These are phyloP conservation scores for Natrix natrix DNA, from an alignment of 2,797 vertebrate species.

Conservation along the genomic window DNA sequence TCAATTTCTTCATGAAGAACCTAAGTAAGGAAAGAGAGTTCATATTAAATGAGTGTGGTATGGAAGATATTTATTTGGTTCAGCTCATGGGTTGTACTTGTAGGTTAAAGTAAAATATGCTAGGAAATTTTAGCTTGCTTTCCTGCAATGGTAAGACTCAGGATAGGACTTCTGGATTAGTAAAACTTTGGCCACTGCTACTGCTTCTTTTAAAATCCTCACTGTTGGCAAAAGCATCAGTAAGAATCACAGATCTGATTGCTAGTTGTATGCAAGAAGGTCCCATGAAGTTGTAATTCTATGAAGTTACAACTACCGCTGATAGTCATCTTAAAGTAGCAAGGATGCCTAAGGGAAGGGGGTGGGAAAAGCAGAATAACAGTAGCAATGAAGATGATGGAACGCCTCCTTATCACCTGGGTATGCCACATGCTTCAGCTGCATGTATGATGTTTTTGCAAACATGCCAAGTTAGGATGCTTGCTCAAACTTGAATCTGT, in stretches of 20 bases:
- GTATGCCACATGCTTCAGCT: background rate
- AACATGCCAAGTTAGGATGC: slow-evolving; percentile 15
- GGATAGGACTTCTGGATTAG: slow-evolving; percentile 59
- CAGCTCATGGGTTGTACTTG: background rate
- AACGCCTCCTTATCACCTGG: slow-evolving; percentile 47
- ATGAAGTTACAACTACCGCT: slow-evolving; percentile 48
- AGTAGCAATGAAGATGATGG: slow-evolving; percentile 41
- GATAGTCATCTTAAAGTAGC: slow-evolving; percentile 53
- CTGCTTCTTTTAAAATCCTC: slow-evolving; percentile 39
- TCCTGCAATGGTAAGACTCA: slow-evolving; percentile 16
- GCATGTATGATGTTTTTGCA: slow-evolving; percentile 28
- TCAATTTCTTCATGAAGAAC: slow-evolving; percentile 98
- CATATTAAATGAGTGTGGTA: background rate
- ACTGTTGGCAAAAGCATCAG: slow-evolving; percentile 53
- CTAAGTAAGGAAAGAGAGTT: slow-evolving; percentile 67
- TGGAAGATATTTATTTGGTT: background rate
- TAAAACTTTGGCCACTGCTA: slow-evolving; percentile 49
- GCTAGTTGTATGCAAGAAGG: slow-evolving; percentile 45
- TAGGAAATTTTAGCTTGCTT: slow-evolving; percentile 22
- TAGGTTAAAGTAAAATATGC: background rate
- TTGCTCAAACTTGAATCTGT: slow-evolving; percentile 8
- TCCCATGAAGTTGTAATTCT: slow-evolving; percentile 49
- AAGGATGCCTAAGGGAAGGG: slow-evolving; percentile 39
- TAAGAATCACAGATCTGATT: slow-evolving; percentile 47
- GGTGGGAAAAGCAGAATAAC: background rate